Conservation (phyloP, 2,888 invertebrate genomes). For the Epinotia demarniana region DNA sequence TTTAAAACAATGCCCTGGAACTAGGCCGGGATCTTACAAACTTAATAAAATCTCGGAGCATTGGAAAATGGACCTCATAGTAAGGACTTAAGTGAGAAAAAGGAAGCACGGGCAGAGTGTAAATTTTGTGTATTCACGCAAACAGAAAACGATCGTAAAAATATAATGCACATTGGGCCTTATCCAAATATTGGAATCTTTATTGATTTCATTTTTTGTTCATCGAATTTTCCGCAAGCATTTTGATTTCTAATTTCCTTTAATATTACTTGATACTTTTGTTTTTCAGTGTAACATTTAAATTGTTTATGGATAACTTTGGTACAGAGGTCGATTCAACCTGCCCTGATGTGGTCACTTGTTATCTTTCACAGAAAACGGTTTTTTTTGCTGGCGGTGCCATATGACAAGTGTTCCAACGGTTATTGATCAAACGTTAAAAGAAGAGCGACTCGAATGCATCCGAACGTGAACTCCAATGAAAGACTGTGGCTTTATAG, state of each 20-base stretch:
- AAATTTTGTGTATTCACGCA: conserved; percentile 47
- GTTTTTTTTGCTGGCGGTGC: no score
- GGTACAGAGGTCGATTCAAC: no score
- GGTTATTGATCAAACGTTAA: no score
- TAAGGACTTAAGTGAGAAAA: background rate
- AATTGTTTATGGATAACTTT: no score
- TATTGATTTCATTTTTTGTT: conserved; percentile 46
- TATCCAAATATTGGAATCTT: conserved; percentile 51
- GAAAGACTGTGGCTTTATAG: no score
- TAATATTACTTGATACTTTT: no score
- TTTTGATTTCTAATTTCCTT: background rate
- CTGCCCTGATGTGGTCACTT: no score
- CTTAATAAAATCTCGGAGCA: conserved; percentile 18
- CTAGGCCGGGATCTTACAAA: conserved; percentile 50
- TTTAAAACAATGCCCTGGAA: conserved; percentile 68
- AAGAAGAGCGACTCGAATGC: no score
- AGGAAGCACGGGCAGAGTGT: conserved; percentile 5
- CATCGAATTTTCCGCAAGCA: background rate
- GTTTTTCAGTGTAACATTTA: no score
- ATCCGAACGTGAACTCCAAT: no score
- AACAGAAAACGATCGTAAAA: conserved; percentile 52
- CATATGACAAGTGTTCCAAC: no score
- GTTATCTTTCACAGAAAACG: no score
- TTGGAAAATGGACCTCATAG: background rate
- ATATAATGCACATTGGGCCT: conserved; percentile 56